These are phyloP conservation scores for Rousettus leschenaultii DNA, from an alignment of 2,113 vertebrate genomes.

Conservation along the genomic window DNA sequence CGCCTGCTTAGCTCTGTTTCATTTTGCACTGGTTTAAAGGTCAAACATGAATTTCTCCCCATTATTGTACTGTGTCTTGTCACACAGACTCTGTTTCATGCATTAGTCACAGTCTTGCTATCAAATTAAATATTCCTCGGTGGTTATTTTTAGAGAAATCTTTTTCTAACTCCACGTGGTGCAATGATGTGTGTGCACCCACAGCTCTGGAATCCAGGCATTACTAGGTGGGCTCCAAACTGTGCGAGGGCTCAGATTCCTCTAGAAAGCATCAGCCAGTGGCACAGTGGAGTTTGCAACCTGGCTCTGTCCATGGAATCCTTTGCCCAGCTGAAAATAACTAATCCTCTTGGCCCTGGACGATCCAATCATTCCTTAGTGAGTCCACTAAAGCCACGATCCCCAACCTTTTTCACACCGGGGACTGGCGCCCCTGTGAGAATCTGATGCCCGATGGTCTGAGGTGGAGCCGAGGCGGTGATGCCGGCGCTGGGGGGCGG, in stretches of 20 bases:
- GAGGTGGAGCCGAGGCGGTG: no score
- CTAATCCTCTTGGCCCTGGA: not conserved
- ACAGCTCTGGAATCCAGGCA: conserved; percentile 31
- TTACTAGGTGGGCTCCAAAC: conserved; percentile 27
- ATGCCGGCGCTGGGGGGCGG: no score
- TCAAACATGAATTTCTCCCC: conserved; percentile 51
- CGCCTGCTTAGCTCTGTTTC: conserved; percentile 8
- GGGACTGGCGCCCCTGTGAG: no score
- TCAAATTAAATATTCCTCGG: conserved; percentile 41
- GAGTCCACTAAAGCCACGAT: not conserved
- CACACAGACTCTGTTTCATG: conserved; percentile 48
- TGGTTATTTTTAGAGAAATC: conserved; percentile 70
- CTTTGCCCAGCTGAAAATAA: not conserved
- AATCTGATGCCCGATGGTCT: no score
- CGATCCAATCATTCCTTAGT: not conserved
- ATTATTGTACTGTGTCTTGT: conserved; percentile 53
- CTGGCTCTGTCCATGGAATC: not conserved
- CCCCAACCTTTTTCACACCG: no score
- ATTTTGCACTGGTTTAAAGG: conserved; percentile 51
- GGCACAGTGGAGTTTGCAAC: not conserved
- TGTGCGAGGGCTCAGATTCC: not conserved
- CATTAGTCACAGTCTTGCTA: conserved; percentile 50
- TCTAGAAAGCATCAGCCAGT: conserved; percentile 9
- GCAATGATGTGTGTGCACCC: conserved; percentile 33
- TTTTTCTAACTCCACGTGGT: conserved; percentile 40